Conservation (phyloP, 2,113 vertebrate species). For the Chionomys nivalis region DNA sequence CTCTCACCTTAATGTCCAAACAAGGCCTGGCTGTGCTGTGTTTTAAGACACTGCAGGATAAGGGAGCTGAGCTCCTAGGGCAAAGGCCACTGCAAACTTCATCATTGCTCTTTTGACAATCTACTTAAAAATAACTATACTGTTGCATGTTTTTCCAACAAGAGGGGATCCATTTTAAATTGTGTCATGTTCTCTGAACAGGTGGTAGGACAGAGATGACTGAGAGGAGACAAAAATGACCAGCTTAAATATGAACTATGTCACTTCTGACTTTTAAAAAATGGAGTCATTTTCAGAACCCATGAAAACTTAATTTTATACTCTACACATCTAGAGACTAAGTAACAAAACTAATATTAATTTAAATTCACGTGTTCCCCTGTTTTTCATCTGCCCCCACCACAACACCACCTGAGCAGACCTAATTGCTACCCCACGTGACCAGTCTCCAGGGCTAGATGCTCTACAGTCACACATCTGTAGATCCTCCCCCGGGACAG, state of each 20-base stretch:
- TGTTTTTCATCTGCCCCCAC: neutral
- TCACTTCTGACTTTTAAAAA: neutral
- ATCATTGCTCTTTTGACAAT: neutral
- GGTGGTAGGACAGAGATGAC: neutral
- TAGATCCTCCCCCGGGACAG: neutral
- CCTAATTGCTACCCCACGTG: neutral
- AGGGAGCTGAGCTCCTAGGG: accelerated
- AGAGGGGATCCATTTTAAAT: neutral
- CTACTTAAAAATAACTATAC: neutral
- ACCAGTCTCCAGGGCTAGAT: neutral
- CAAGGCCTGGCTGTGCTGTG: neutral
- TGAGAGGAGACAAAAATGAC: neutral
- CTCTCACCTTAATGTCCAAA: neutral
- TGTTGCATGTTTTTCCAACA: neutral
- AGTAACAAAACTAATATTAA: neutral
- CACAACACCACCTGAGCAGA: neutral
- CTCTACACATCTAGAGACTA: neutral
- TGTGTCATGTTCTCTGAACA: neutral
- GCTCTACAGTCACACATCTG: neutral
- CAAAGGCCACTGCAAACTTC: neutral
- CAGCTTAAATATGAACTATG: neutral
- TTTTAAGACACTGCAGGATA: accelerated
- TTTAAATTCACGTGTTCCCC: neutral
- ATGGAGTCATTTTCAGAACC: neutral
- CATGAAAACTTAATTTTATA: neutral